Conservation (phyloP, 1,140 invertebrate species). For the Papilio dardanus region DNA sequence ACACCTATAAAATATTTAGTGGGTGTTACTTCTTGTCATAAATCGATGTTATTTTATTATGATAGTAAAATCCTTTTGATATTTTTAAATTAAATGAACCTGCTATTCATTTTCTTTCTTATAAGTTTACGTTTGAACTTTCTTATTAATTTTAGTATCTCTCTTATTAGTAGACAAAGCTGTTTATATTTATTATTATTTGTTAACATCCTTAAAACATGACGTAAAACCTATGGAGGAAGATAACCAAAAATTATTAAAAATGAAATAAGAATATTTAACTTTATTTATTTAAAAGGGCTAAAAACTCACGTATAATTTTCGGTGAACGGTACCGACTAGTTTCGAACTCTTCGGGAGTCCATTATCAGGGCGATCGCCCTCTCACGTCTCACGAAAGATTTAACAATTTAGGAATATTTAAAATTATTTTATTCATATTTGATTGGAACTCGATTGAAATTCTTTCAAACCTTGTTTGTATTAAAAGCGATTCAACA, state of each 20-base stretch:
- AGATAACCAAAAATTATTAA: not conserved
- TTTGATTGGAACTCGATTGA: not conserved
- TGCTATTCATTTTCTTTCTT: not conserved
- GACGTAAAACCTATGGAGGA: too few species aligned
- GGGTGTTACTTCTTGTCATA: constrained; percentile 1
- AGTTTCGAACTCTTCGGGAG: too few species aligned
- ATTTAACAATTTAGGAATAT: too few species aligned
- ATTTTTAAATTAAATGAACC: not conserved
- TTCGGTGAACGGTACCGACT: too few species aligned
- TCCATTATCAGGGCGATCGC: too few species aligned
- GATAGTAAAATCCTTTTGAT: not conserved
- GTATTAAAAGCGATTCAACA: not conserved
- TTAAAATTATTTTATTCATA: not conserved
- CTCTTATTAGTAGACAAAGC: not conserved
- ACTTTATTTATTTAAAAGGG: too few species aligned
- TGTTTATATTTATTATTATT: not conserved
- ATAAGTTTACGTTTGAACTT: too few species aligned
- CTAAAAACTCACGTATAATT: too few species aligned
- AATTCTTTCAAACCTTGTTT: not conserved
- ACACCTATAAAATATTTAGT: constrained; percentile 22
- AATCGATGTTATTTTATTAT: not conserved
- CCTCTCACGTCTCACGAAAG: too few species aligned
- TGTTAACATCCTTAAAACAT: not conserved
- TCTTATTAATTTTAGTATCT: not conserved
- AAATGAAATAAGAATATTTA: not conserved